These are phyloP conservation scores for Geothlypis trichas DNA, from an alignment of 2,113 vertebrate species.

Conservation along the genomic window DNA sequence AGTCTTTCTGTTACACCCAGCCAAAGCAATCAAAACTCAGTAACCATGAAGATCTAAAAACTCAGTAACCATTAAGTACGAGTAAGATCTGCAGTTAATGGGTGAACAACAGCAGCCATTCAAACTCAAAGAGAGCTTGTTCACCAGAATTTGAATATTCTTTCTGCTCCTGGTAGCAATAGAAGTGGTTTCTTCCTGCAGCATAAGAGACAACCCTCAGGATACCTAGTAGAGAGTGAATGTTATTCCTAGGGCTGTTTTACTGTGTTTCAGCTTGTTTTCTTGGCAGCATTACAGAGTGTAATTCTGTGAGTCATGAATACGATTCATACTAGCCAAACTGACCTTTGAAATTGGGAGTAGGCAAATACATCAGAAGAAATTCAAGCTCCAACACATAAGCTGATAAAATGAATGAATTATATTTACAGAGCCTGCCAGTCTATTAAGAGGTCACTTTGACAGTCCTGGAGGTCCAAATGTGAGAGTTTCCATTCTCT, in stretches of 20 bases:
- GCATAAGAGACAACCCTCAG: neutral
- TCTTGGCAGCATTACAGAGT: neutral
- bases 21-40: constrained; percentile 58
- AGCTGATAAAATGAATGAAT: constrained; percentile 28
- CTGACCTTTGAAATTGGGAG: constrained; percentile 50
- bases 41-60: constrained; percentile 50
- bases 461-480: neutral
- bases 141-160: constrained; percentile 11
- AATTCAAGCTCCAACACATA: constrained; percentile 25
- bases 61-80: constrained; percentile 51
- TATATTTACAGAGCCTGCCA: constrained; percentile 7
- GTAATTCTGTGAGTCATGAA: neutral
- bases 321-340: constrained; percentile 58
- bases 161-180: neutral
- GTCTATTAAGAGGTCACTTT: constrained; percentile 12
- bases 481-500: neutral
- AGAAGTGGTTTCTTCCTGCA: neutral
- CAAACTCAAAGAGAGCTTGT: neutral
- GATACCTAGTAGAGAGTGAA: neutral
- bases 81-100: constrained; percentile 28
- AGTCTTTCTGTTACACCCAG: constrained; percentile 23
- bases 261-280: neutral
- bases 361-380: constrained; percentile 42
- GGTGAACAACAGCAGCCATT: neutral
- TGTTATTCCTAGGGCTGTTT: neutral